Conservation (phyloP, 2,797 vertebrate species). For the Molothrus ater region DNA sequence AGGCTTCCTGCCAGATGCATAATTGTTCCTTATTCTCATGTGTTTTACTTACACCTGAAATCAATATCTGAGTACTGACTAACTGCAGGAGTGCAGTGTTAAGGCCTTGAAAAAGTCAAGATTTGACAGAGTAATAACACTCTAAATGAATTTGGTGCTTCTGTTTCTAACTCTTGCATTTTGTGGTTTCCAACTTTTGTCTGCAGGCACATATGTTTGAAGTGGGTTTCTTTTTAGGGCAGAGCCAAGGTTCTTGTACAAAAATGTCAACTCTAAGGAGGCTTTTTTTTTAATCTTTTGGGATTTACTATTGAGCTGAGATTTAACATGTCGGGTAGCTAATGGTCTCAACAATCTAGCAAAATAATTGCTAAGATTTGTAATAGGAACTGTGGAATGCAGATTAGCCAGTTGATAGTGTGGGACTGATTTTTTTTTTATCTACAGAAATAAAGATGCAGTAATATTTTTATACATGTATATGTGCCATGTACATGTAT, state of each 20-base stretch:
- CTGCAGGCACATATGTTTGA: not conserved
- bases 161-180: not conserved
- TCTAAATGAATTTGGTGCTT: not conserved
- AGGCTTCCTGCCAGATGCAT: not conserved
- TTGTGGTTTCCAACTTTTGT: not conserved
- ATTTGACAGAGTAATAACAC: not conserved
- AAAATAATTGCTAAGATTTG: not conserved
- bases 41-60: not conserved
- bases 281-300: not conserved
- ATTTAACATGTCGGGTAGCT: not conserved
- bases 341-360: not conserved
- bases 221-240: not conserved
- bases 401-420: not conserved
- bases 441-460: not conserved
- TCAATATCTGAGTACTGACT: not conserved
- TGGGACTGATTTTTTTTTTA: not conserved
- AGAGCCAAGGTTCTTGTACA: not conserved
- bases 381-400: not conserved
- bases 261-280: not conserved
- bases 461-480: fast-evolving
- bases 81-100: not conserved
- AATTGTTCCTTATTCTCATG: not conserved
- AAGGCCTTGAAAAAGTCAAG: not conserved
- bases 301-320: not conserved
- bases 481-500: not conserved